These are phyloP conservation scores for Rhimphoctona megacephalus DNA, from an alignment of 2,888 invertebrate genomes.

Conservation along the genomic window DNA sequence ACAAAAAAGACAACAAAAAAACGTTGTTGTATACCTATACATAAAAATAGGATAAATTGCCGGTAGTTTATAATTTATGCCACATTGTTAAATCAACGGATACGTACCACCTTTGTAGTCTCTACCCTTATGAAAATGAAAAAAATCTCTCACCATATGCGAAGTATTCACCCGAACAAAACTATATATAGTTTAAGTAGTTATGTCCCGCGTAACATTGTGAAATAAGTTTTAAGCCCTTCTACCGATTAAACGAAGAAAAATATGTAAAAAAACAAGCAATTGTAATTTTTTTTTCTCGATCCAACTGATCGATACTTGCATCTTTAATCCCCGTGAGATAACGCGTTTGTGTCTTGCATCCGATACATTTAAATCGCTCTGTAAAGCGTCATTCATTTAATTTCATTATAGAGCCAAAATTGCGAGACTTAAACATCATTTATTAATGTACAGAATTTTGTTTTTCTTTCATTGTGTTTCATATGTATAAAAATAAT, in stretches of 20 bases:
- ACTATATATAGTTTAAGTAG: constrained; percentile 60
- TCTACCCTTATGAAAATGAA: constrained; percentile 41
- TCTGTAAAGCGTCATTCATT: constrained; percentile 28
- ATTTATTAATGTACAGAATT: constrained; percentile 57
- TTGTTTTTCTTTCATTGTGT: constrained; percentile 55
- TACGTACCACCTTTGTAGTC: constrained; percentile 63
- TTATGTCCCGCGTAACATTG: constrained; percentile 61
- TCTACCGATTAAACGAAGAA: constrained; percentile 40
- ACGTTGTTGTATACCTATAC: neutral
- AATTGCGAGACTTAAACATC: constrained; percentile 40
- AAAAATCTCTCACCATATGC: constrained; percentile 39
- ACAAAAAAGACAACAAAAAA: constrained; percentile 14
- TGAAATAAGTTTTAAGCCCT: constrained; percentile 61
- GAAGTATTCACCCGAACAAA: constrained; percentile 56
- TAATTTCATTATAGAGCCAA: constrained; percentile 6
- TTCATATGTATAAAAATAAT: constrained; percentile 53
- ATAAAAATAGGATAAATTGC: constrained; percentile 19
- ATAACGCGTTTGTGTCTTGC: neutral
- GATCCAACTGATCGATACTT: constrained; percentile 19
- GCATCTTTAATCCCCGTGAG: constrained; percentile 32
- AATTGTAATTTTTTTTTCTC: constrained; percentile 35
- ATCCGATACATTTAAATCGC: constrained; percentile 25
- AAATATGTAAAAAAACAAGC: constrained; percentile 37
- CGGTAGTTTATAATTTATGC: constrained; percentile 71
- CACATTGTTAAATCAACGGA: constrained; percentile 64